Percentiles rank a stretch among this genome's conserved stretches.
Evolutionary conservation across 1,140 invertebrate species (phyloP).

Genomic region (Nylanderia fulva): DNA sequence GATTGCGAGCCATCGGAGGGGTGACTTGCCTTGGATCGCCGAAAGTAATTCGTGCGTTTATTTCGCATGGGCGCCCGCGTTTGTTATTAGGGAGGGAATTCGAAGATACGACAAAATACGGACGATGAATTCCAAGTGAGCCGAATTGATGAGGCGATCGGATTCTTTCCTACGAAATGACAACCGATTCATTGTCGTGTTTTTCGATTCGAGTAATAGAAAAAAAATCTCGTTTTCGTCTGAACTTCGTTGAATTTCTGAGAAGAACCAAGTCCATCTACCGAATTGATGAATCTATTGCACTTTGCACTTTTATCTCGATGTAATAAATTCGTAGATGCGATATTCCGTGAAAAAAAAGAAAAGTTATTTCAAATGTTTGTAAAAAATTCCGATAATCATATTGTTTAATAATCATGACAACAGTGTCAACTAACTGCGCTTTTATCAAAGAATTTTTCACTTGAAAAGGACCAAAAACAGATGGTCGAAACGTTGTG

Average conservation of each 20-base stretch:
- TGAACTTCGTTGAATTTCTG: no score
- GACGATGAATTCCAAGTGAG: not conserved
- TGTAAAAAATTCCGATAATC: no score
- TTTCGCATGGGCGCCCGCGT: not conserved
- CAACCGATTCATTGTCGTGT: not conserved
- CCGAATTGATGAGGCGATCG: not conserved
- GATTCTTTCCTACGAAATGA: not conserved
- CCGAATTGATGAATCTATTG: not conserved
- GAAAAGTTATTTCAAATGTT: no score
- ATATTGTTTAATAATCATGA: no score
- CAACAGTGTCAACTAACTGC: no score
- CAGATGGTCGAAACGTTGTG: no score
- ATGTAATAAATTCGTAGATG: constrained; percentile 36
- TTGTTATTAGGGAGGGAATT: constrained; percentile 9
- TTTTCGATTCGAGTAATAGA: not conserved
- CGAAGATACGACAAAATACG: not conserved
- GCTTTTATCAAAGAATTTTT: no score
- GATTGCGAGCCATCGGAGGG: constrained; percentile 31
- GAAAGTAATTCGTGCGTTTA: constrained; percentile 52
- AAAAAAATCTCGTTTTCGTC: no score
- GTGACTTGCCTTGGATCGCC: not conserved
- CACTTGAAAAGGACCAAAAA: no score
- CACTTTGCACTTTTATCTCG: constrained; percentile 20
- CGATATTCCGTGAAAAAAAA: not conserved
- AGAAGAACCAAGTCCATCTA: no score